Evolutionary conservation across 2,797 vertebrate genomes (phyloP), one percentile per base, ranked within the genome.

Genomic region (Zalophus californianus): DNA sequence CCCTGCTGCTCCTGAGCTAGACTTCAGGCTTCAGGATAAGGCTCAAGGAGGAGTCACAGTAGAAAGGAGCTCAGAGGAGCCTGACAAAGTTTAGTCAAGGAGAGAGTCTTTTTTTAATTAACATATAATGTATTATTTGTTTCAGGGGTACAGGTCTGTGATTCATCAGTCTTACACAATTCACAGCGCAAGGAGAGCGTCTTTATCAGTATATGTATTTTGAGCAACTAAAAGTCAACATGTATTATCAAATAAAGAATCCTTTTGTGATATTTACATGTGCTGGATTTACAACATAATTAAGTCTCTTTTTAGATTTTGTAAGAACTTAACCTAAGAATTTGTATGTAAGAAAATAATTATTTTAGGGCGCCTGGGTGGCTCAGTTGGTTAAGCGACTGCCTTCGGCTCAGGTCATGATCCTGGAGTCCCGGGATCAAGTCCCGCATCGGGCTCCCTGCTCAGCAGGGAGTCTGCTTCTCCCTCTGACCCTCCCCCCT

Each of bases 161-260:
- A 44, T 44, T 44, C 44, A 44, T 44, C 44, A 44, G 44, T 44
- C 44, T 44, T 44, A 44, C 44, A 44, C 44, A 44, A 9, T 44
- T 44, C 44, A 44, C 44, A 44, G 44, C 44, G 7, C 25, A 70
- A 95, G 68, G 38, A 20, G 29, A 87, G 29, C 79, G 14, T 77
- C 21, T 79, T 85, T 68, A 29, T 44, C 50, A 68, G 11, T 66
- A 15, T 68, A 18, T 60, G 11, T 75, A 77, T 91, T 72, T 95
- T 86, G 62, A 92, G 13, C 15, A 64, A 32, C 32, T 94, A 35
- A 78, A 62, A 64, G 32, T 25, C n/a, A 86, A 15, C 44, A 78
- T 92, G 77, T 50, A 58, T 95, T 85, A 93, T 86, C 73, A 82
- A 72, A 85, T 80, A 68, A 84, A 72, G 32, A 92, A 54, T 91